A percentile compares a stretch with the other conserved stretches of the same genome.
Evolutionary conservation across 2,797 vertebrate genomes (phyloP).

Genomic region (Chaetophractus vellerosus): DNA sequence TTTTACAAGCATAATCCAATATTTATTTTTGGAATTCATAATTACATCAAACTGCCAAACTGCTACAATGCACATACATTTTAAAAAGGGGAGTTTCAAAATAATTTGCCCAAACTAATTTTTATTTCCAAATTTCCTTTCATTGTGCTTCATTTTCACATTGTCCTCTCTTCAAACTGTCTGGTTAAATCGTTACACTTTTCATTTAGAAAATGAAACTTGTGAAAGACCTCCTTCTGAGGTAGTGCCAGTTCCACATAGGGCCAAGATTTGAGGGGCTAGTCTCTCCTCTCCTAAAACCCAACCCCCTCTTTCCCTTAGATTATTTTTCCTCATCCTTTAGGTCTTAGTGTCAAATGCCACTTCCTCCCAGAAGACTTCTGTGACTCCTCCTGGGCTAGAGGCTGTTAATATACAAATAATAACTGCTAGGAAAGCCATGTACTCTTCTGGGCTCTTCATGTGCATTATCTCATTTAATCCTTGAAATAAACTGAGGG

Average conservation of each 20-base stretch:
- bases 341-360: background rate
- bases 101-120: slow-evolving; percentile 16
- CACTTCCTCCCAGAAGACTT: background rate
- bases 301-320: background rate
- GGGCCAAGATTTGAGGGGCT: background rate
- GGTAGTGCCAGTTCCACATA: background rate
- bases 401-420: background rate
- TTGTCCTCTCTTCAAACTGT: slow-evolving; percentile 6
- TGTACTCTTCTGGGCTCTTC: background rate
- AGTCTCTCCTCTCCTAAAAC: background rate
- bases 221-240: background rate
- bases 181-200: background rate
- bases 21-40: too few relatives aligned
- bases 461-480: background rate
- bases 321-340: slow-evolving; percentile 22
- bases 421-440: background rate
- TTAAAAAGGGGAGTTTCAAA: background rate
- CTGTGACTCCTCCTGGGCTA: background rate
- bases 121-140: slow-evolving; percentile 25
- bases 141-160: slow-evolving; percentile 37
- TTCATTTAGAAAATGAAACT: slow-evolving; percentile 12
- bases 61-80: too few relatives aligned
- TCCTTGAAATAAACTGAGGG: background rate
- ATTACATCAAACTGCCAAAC: too few relatives aligned
- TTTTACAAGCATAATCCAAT: too few relatives aligned